phyloP scores from a whole-genome alignment of 2,797 vertebrate genomes.

The Peromyscus eremicus region DNA sequence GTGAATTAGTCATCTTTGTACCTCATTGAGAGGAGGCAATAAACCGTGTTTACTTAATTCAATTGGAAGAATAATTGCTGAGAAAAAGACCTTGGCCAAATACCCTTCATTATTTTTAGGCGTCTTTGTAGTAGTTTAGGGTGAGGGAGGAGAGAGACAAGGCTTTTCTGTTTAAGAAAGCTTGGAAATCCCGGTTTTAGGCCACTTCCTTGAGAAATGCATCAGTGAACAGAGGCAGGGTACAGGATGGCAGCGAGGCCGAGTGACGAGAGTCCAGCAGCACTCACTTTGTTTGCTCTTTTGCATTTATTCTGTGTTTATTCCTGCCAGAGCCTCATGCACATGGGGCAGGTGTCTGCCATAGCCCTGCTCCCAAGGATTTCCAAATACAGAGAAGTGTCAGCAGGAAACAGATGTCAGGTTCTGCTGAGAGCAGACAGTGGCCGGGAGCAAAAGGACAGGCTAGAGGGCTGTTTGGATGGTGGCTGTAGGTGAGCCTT shows the following conservation, averaged over 20 bases:
- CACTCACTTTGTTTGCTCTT: not conserved
- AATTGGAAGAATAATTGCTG: not conserved
- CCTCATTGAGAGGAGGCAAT: not conserved
- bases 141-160: not conserved
- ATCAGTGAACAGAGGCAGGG: not conserved
- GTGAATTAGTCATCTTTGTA: not conserved
- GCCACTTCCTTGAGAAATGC: not conserved
- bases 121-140: not conserved
- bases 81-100: not conserved
- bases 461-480: not conserved
- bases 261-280: not conserved
- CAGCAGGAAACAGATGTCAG: not conserved
- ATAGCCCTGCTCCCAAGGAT: not conserved
- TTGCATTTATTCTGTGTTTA: not conserved
- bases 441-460: not conserved
- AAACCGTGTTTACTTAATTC: not conserved
- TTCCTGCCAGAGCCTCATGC: not conserved
- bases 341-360: not conserved
- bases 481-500: not conserved
- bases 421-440: not conserved
- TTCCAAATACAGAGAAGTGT: conserved; percentile 3
- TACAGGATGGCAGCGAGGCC: not conserved
- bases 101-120: not conserved
- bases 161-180: not conserved
- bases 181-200: not conserved